phyloP scores from a whole-genome alignment of 2,888 invertebrate species.

The Agonopterix arenella region DNA sequence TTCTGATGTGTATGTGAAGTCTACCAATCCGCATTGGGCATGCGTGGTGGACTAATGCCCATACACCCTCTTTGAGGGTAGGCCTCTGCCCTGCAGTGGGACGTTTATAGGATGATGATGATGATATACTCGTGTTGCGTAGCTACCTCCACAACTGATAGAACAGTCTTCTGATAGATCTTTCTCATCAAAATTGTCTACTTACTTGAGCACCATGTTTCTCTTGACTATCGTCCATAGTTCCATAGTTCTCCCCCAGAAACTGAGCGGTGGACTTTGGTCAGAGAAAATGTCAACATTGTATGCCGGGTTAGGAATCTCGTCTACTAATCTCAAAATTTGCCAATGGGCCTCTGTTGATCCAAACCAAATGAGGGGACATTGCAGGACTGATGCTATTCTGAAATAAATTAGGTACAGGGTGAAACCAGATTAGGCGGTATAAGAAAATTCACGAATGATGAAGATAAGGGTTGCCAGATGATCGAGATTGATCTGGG shows the following conservation, averaged over 20 bases:
- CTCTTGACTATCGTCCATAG: conserved; percentile 28
- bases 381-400: conserved; percentile 40
- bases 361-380: conserved; percentile 48
- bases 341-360: conserved; percentile 51
- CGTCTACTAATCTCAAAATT: conserved; percentile 39
- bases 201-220: conserved; percentile 33
- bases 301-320: conserved; percentile 45
- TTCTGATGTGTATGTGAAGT: too few relatives aligned
- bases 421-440: too few relatives aligned
- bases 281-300: conserved; percentile 38
- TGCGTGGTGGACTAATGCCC: too few relatives aligned
- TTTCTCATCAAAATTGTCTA: conserved; percentile 2
- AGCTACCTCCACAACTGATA: neutral
- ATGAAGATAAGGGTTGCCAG: too few relatives aligned
- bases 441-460: too few relatives aligned
- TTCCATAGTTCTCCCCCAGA: conserved; percentile 31
- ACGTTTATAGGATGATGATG: too few relatives aligned
- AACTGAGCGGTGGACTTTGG: conserved; percentile 30
- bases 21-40: too few relatives aligned
- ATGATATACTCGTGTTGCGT: neutral
- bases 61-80: too few relatives aligned
- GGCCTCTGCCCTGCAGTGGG: too few relatives aligned
- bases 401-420: conserved; percentile 22
- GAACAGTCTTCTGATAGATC: neutral
- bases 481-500: too few relatives aligned